Conservation (phyloP, 2,113 vertebrate genomes). For the Phoenicopterus ruber region DNA sequence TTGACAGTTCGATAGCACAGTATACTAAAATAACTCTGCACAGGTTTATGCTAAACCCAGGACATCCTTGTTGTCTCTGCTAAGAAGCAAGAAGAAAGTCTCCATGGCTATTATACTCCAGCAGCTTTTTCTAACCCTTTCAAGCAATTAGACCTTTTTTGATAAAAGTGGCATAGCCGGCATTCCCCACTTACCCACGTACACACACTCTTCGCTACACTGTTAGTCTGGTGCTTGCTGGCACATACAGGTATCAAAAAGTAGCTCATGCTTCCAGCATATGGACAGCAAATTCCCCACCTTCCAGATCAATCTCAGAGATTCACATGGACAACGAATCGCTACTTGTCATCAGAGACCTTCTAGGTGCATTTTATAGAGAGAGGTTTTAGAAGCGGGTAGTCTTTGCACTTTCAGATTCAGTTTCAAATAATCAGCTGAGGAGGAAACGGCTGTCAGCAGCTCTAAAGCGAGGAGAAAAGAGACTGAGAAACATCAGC, state of each 20-base stretch:
- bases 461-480: neutral
- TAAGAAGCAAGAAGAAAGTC: neutral
- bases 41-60: neutral
- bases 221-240: neutral
- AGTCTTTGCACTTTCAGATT: neutral
- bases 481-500: neutral
- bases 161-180: neutral
- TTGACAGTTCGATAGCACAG: neutral
- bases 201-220: neutral
- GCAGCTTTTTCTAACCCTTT: neutral
- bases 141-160: neutral
- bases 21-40: neutral
- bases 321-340: neutral
- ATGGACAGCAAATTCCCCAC: neutral
- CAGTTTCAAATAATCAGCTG: neutral
- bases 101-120: neutral
- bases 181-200: neutral
- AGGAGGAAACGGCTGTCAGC: conserved; percentile 2
- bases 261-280: neutral
- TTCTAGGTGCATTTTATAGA: neutral
- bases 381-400: neutral
- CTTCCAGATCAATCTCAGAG: neutral
- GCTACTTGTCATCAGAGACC: neutral
- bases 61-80: neutral
- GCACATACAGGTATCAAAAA: neutral